Evolutionary conservation across 2,797 vertebrate genomes (phyloP).

Genomic region (Lepilemur septentrionalis): DNA sequence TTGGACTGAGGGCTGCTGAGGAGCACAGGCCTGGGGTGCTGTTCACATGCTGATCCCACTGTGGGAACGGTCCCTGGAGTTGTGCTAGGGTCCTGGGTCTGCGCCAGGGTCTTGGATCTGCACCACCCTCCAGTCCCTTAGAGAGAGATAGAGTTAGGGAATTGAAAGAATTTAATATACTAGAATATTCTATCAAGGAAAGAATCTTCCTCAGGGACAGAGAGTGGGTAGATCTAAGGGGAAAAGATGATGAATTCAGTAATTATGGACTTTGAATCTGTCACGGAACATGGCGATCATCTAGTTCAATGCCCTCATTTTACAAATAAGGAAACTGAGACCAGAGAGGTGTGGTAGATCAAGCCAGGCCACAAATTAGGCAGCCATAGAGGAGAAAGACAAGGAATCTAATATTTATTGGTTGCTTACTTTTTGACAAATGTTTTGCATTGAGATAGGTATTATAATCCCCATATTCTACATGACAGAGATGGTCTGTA

Average conservation of each 20-base stretch:
- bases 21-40: no score
- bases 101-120: background rate
- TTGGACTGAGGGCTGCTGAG: background rate
- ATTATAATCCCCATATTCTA: background rate
- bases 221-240: background rate
- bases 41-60: accelerated
- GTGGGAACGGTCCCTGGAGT: background rate
- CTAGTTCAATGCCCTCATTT: slow-evolving; percentile 9
- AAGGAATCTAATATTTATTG: background rate
- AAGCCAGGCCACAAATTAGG: background rate
- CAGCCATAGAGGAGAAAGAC: background rate
- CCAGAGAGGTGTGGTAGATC: background rate
- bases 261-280: background rate
- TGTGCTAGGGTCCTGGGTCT: background rate
- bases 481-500: background rate
- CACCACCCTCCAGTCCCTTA: background rate
- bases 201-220: background rate
- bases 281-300: background rate
- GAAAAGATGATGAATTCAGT: background rate
- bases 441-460: background rate
- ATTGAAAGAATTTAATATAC: background rate
- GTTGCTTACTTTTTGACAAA: background rate
- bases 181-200: background rate
- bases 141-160: background rate
- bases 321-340: background rate